phyloP scores from a whole-genome alignment of 2,888 invertebrate genomes.

The Pterostichus niger region DNA sequence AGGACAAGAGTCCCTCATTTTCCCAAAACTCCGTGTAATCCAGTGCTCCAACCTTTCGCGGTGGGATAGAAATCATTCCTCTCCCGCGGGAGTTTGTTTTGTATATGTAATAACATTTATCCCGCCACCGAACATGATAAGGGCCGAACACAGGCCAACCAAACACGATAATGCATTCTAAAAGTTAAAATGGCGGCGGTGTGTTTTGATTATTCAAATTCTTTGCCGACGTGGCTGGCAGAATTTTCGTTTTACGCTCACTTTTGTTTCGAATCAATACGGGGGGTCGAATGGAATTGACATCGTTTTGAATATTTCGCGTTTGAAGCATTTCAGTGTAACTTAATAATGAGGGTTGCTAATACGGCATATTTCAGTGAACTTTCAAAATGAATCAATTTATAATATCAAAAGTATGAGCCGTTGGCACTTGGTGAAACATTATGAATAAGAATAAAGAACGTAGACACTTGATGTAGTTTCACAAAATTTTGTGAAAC shows the following conservation, averaged over 20 bases:
- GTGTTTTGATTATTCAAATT: conserved; percentile 52
- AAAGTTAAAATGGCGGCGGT: conserved; percentile 56
- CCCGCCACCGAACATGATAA: conserved; percentile 54
- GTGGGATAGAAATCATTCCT: conserved; percentile 38
- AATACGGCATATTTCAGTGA: neutral
- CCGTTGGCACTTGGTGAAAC: too few relatives aligned
- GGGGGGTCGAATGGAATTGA: neutral
- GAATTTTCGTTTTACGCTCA: neutral
- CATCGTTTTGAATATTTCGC: conserved; percentile 15
- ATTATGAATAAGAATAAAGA: too few relatives aligned
- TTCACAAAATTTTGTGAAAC: too few relatives aligned
- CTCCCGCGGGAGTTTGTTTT: conserved; percentile 56
- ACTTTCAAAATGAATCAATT: neutral
- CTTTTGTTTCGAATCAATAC: conserved; percentile 13
- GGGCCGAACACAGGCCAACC: conserved; percentile 47
- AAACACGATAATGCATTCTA: conserved; percentile 60
- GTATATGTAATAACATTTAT: conserved; percentile 60
- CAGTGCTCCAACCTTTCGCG: too few relatives aligned
- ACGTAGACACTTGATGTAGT: too few relatives aligned
- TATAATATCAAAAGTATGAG: neutral
- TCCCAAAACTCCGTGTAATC: too few relatives aligned
- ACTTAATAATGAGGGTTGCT: neutral
- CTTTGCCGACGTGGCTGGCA: conserved; percentile 24
- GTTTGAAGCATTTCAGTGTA: neutral
- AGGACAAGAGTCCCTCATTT: too few relatives aligned